Conservation (phyloP, 2,113 vertebrate genomes). For the Acinonyx jubatus region DNA sequence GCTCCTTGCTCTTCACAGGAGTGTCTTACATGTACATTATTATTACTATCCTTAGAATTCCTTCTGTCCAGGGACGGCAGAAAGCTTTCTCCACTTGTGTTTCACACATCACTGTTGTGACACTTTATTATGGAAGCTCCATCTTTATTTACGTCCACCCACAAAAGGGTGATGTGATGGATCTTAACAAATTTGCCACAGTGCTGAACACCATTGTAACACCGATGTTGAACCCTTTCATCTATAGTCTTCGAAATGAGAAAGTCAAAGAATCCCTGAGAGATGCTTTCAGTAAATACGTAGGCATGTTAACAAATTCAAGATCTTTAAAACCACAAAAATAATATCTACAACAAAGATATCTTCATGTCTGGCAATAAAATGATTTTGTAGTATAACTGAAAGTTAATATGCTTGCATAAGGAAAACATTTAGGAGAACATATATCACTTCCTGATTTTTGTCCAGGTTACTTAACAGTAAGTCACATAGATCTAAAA, state of each 20-base stretch:
- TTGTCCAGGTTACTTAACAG: background rate
- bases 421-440: background rate
- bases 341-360: background rate
- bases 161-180: background rate
- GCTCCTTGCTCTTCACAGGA: constrained; percentile 28
- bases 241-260: constrained; percentile 50
- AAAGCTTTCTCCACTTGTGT: constrained; percentile 54
- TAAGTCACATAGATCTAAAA: background rate
- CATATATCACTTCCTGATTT: background rate
- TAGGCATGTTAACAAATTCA: background rate
- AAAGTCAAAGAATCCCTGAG: constrained; percentile 1
- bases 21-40: constrained; percentile 47
- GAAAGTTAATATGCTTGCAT: background rate
- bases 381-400: too few species aligned
- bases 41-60: constrained; percentile 15
- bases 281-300: background rate
- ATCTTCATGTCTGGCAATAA: background rate
- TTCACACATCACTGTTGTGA: constrained; percentile 48
- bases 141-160: constrained; percentile 55
- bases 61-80: background rate
- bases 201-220: constrained; percentile 60
- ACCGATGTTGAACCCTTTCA: constrained; percentile 54
- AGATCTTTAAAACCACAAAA: background rate
- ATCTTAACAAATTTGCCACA: constrained; percentile 52
- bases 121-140: constrained; percentile 58